phyloP scores from a whole-genome alignment of 2,113 vertebrate genomes.

The Abramis brama region DNA sequence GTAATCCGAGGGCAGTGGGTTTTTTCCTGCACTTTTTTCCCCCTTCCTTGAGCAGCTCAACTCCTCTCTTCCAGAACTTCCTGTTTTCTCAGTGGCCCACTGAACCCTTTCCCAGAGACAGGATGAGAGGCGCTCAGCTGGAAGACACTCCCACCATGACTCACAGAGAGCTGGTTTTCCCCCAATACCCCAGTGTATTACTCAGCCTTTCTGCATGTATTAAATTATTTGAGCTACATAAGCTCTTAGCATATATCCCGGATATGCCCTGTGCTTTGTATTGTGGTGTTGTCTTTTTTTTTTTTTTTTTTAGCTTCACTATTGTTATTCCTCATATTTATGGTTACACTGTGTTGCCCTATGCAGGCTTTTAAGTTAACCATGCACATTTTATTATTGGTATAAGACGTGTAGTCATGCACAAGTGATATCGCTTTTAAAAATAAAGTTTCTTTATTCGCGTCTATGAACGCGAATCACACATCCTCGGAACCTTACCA shows the following conservation, averaged over 20 bases:
- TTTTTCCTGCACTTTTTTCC: constrained; percentile 42
- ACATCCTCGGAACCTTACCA: too few relatives aligned
- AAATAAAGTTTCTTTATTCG: too few relatives aligned
- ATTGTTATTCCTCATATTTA: neutral
- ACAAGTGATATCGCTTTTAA: too few relatives aligned
- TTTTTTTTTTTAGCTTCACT: neutral
- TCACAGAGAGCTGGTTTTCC: neutral
- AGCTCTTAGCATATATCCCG: neutral
- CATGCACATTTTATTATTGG: neutral
- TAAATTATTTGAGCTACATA: neutral
- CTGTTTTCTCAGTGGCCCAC: constrained; percentile 54
- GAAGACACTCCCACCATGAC: constrained; percentile 13
- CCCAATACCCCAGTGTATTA: constrained; percentile 25
- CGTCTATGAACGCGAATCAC: too few relatives aligned
- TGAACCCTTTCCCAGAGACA: constrained; percentile 45
- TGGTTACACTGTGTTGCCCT: neutral
- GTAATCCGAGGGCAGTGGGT: constrained; percentile 66
- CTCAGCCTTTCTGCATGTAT: neutral
- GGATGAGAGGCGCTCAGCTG: constrained; percentile 47
- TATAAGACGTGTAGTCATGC: neutral
- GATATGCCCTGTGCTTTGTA: neutral
- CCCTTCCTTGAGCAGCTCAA: constrained; percentile 20
- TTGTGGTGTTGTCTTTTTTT: neutral
- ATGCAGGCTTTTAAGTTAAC: neutral
- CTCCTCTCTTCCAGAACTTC: constrained; percentile 47